phyloP scores from a whole-genome alignment of 2,113 vertebrate species.

The Fulica atra region DNA sequence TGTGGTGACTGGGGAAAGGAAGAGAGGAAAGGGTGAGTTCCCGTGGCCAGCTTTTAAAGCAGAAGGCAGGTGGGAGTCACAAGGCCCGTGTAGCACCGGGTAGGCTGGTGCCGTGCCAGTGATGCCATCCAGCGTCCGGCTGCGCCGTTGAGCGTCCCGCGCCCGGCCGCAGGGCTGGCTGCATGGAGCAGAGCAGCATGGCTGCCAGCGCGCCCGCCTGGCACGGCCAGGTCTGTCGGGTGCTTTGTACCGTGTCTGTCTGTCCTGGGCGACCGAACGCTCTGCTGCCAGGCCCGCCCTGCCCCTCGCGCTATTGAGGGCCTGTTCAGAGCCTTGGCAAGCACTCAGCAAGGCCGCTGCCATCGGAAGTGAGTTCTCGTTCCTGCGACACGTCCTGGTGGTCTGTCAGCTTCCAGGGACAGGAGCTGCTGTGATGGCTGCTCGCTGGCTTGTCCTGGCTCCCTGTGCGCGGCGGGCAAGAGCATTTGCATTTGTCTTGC shows the following conservation, averaged over 20 bases:
- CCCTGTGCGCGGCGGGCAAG: fast-evolving
- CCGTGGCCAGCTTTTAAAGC: not conserved
- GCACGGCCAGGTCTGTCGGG: not conserved
- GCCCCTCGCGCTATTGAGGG: not conserved
- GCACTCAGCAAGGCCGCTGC: fast-evolving
- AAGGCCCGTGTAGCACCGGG: not conserved
- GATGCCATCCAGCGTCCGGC: not conserved
- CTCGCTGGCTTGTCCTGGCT: not conserved
- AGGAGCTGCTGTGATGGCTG: not conserved
- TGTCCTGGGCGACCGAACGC: not conserved
- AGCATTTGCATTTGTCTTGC: not conserved
- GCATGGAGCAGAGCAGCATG: not conserved
- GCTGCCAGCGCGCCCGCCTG: not conserved
- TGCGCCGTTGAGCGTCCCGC: not conserved
- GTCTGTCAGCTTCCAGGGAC: not conserved
- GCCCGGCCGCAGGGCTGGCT: not conserved
- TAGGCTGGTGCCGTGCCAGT: no score
- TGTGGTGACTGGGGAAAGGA: not conserved
- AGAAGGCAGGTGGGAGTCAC: not conserved
- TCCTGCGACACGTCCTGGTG: fast-evolving
- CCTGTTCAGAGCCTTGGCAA: not conserved
- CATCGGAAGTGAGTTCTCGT: not conserved
- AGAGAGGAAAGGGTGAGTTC: not conserved
- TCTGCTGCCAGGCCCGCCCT: not conserved
- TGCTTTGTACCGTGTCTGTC: not conserved